Base-by-base conservation (phyloP, 2,888 invertebrate species). In the Hipparchia sbordonii region DNA sequence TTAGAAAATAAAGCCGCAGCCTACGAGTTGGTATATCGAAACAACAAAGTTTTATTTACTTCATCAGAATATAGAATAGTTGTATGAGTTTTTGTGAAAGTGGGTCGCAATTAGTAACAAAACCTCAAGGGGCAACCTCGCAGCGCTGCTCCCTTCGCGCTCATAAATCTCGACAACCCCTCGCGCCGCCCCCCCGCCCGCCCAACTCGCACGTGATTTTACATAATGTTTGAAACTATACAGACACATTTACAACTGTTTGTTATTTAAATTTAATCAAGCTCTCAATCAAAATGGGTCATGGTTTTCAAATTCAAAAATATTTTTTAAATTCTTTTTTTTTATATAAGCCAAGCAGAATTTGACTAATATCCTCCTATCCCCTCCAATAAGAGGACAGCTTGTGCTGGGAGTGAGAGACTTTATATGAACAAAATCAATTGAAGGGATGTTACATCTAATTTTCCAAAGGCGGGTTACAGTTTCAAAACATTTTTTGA, bases 41-140 rank as follows among this genome's bases (percentile, higher is more conserved):
- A 13, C 57, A 57, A 57, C 57, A 23, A 57, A 57, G 39, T 67
- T 48, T 48, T 33, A 48, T 67, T 59, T 59, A 67, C 59, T 67
- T 48, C 67, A 67, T 67, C 59, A 57, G 57, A 67, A 67, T 57
- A 48, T 59, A 59, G 59, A 59, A 67, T 67, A 67, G 67, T 67
- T 62, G 57, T 59, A 59, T 59, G 67, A 67, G 67, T 48, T 67
- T 57, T 67, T 67, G 59, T 7, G 57, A 67, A 67, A 67, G 67
- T 59, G 48, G 73, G 74, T 75, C 70, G 75, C 74, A 77, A 76
- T 77, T 77, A 77, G 75, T 71, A 76, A 72, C 71, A 69, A 69
- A 75, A 75, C 70, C 75, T 74, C 72, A 60, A 72, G 76, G 67
- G 74, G 77, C 39, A 39, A 39, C 5, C 39, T 72, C 72, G 70